A percentile compares a stretch with the other conserved stretches of the same genome.
These are phyloP conservation scores for Bos javanicus DNA, from an alignment of 2,113 vertebrate species.

Conservation along the genomic window DNA sequence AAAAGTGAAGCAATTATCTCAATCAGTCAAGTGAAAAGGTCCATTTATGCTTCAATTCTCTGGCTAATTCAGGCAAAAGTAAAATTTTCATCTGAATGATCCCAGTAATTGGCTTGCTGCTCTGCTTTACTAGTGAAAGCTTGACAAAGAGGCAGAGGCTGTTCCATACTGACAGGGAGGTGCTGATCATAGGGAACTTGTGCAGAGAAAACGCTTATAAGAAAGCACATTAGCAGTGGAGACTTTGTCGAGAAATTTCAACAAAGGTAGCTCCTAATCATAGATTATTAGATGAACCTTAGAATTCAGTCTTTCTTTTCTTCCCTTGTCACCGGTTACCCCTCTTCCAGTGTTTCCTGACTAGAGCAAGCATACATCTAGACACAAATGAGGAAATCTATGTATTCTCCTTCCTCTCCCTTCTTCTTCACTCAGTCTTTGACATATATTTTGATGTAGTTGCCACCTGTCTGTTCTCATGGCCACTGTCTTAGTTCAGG, in stretches of 20 bases:
- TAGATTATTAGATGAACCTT: background rate
- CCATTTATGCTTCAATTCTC: slow-evolving; percentile 74
- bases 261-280: background rate
- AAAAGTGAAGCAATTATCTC: slow-evolving; percentile 72
- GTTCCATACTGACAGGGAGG: background rate
- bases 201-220: background rate
- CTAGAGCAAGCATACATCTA: background rate
- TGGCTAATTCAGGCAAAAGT: slow-evolving; percentile 75
- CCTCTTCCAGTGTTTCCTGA: background rate
- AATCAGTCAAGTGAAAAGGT: slow-evolving; percentile 74
- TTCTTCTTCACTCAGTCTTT: background rate
- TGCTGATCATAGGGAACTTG: background rate
- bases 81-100: slow-evolving; percentile 78
- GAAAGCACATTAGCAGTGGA: background rate
- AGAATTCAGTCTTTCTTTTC: background rate
- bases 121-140: slow-evolving; percentile 55
- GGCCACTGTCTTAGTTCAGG: background rate
- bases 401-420: background rate
- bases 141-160: slow-evolving; percentile 51
- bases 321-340: background rate
- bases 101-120: slow-evolving; percentile 73
- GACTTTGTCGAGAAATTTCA: slow-evolving; percentile 10
- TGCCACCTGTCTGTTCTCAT: background rate
- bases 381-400: background rate
- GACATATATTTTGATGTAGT: background rate